Evolutionary conservation across 2,888 invertebrate genomes (phyloP), one percentile per base, ranked within the genome.

Genomic region (Tanytarsus gracilentus): DNA sequence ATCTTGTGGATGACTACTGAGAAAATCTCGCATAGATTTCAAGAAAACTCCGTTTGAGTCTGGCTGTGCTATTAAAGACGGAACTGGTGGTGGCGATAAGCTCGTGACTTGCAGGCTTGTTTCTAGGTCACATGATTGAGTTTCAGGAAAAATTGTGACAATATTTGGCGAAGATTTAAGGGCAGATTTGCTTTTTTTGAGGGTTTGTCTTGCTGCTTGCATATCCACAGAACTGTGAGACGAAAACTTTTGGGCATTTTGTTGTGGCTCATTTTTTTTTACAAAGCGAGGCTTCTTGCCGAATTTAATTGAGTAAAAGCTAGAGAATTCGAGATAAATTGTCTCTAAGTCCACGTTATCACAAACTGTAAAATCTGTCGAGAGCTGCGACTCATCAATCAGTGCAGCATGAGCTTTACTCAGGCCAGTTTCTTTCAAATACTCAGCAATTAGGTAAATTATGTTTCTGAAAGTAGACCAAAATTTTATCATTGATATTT

Each of bases 291-390:
- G 94, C 70, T 86, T 83, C 71, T 87, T 90, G 70, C 88, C 87
- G 75, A 91, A 95, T 67, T 89, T 84, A 44, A 88, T 77, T 67
- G 84, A 81, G 71, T 88, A 91, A 73, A 88, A 95, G 64, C 87
- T 86, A 68, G 86, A 86, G 72, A 88, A 96, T 67, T 95, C 94
- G 77, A 90, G 83, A 62, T 95, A 74, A 65, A 96, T 86, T 40
- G 87, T 86, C 64, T 89, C 88, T 68, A 96, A 75, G 71, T 94
- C 93, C 61, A 96, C 82, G 68, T 96, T 96, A 69, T 96, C 96
- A 72, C 95, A 96, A 33, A 94, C 78, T 67, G 81, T 78, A 68
- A 82, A 83, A 62, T 83, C 82, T 5, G 78, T 78, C n/a, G 68
- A 66, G 8, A 93, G 75, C 40, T 81, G 82, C 0, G 90, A 88